Base-by-base conservation (phyloP, 1,140 invertebrate species). In the Ceratina calcarata region DNA sequence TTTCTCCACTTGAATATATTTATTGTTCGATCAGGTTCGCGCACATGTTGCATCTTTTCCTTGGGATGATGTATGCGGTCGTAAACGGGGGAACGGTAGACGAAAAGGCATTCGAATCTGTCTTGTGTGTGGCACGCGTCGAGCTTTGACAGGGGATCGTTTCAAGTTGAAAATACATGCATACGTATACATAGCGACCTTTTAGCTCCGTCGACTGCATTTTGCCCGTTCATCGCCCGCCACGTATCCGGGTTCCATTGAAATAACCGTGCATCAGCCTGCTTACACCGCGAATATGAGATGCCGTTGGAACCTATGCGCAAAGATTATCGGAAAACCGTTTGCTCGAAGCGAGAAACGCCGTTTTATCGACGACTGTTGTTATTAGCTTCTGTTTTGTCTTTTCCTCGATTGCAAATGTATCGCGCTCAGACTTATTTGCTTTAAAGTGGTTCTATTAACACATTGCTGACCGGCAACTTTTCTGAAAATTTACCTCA, bases 291-390 rank as follows among this genome's bases (percentile, higher is more conserved):
- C 1, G 65, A 24, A 62, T 70, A 69, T 15, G 58, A 24, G 32
- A 53, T 37, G 22, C 57, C 58, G 37, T 78, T 78, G 67, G 22
- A 78, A 61, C 37, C 37, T 70, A 45, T 10, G 51, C 37, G 24
- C n/a, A 18, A 70, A 78, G 75, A 78, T 78, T 70, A 78, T 78
- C 75, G 75, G 75, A 55, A 62, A 78, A 61, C n/a, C 37, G 67
- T 78, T 78, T 78, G 58, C 53, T 27, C 15, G n/a, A 15, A 32
- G 51, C 0, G 0, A 12, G 15, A 24, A 10, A 16, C 37, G 37
- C 37, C 18, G 12, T 61, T 77, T 45, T 15, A 55, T n/a, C 24
- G 3, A 15, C 2, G 2, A 32, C 20, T n/a, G 37, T 45, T 10
- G 37, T 45, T 45, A 8, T 10, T 45, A 45, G 6, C 37, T 45